Evolutionary conservation across 2,888 invertebrate species (phyloP).

Genomic region (Amphipyra tragopoginis): DNA sequence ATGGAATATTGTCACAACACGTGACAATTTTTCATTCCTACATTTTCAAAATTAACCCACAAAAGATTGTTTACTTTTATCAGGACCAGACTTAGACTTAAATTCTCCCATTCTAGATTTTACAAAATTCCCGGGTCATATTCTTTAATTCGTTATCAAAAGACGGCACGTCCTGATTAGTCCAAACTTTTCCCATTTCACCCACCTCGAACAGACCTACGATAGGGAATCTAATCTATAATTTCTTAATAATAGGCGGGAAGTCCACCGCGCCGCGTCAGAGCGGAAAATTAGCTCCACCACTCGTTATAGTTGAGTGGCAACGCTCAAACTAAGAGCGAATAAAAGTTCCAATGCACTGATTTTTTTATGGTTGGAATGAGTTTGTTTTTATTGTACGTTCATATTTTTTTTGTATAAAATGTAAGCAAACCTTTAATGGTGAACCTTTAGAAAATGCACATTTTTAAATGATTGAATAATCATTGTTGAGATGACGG

Average conservation of each 20-base stretch:
- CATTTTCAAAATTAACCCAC: too few species aligned
- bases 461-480: too few species aligned
- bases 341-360: conserved; percentile 39
- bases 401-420: neutral
- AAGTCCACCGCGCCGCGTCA: conserved; percentile 33
- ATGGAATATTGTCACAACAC: too few species aligned
- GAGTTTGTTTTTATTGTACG: conserved; percentile 4
- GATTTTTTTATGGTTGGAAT: conserved; percentile 10
- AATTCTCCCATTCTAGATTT: neutral
- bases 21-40: too few species aligned
- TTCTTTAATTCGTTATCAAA: conserved; percentile 57
- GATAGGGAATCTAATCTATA: conserved; percentile 61
- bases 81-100: too few species aligned
- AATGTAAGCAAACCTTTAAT: neutral
- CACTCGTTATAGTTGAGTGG: conserved; percentile 34
- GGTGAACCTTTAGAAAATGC: too few species aligned
- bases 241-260: conserved; percentile 59
- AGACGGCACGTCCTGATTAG: conserved; percentile 61
- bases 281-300: conserved; percentile 57
- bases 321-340: conserved; percentile 26
- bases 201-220: conserved; percentile 51
- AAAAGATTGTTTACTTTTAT: too few species aligned
- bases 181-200: conserved; percentile 58
- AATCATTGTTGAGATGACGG: too few species aligned
- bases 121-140: conserved; percentile 29